A percentile compares a stretch with the other conserved stretches of the same genome.
phyloP scores from a whole-genome alignment of 2,113 vertebrate species.

The Peromyscus californicus region DNA sequence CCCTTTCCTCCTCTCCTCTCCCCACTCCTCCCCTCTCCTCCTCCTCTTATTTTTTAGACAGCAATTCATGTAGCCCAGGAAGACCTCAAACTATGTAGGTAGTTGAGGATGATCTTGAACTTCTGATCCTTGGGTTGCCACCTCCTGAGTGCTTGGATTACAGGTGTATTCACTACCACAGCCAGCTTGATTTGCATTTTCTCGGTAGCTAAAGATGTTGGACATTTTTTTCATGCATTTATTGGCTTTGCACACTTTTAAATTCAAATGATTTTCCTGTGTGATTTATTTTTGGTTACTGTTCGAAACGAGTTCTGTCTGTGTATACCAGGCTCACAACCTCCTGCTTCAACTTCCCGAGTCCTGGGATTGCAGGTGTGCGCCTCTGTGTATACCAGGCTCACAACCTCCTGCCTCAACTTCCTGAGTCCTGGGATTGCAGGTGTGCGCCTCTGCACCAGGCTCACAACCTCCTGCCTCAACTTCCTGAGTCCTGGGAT shows the following conservation, averaged over 20 bases:
- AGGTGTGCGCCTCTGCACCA: too few relatives aligned
- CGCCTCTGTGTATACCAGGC: too few relatives aligned
- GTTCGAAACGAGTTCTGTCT: neutral
- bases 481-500: too few relatives aligned
- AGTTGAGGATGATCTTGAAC: neutral
- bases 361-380: neutral
- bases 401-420: too few relatives aligned
- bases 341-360: neutral
- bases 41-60: neutral
- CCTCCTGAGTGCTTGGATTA: neutral
- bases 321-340: neutral
- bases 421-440: too few relatives aligned
- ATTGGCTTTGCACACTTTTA: neutral
- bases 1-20: too few relatives aligned
- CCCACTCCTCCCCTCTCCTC: too few relatives aligned
- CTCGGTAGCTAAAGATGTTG: neutral
- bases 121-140: neutral
- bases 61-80: neutral
- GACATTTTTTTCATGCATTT: neutral
- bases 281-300: neutral
- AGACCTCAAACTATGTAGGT: neutral
- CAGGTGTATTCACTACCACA: neutral
- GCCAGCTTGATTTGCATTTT: neutral
- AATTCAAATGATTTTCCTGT: neutral
- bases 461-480: too few relatives aligned